Evolutionary conservation across 2,113 vertebrate genomes (phyloP), one percentile per base, ranked within the genome.

Genomic region (Bombycilla garrulus): DNA sequence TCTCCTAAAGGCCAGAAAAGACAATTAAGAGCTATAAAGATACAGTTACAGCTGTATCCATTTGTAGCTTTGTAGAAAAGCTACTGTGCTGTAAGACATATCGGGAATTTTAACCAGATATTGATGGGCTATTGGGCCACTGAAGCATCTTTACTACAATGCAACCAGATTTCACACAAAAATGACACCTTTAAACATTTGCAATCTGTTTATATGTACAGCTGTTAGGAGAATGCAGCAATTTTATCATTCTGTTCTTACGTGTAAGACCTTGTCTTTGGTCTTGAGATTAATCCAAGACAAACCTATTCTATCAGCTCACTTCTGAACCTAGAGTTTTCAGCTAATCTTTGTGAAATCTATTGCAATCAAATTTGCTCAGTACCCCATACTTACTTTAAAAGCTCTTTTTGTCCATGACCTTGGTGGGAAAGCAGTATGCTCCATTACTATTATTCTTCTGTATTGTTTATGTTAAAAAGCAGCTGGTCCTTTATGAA

Each of bases 401-500:
- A 96, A 95, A 90, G 82, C 79, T 78, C n/a, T 83, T 93, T 92
- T 83, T 94, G 74, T 83, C 77, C 81, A 53, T 81, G 88, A 90
- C 85, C 51, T 94, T 74, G 74, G 44, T 86, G 76, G 72, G 88
- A 95, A 94, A 84, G 69, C n/a, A 77, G 44, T 78, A 35, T 73
- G 33, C 45, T 90, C 56, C 76, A 83, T 31, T 90, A 81, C 31
- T 92, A 38, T 90, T 86, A 94, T 93, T 57, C 74, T 80, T 36
- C 60, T 2, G 9, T 64, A 53, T 78, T 83, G 65, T 97, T 92
- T 93, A 60, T 64, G 44, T 57, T 86, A 88, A 90, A 94, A 96
- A 93, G 64, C 88, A 96, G 47, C 76, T 93, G 74, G 53, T 93
- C 76, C 80, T 90, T 96, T 94, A 86, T 93, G 56, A 94, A 80